Base-by-base conservation (phyloP, 2,113 vertebrate species). In the Eolophus roseicapilla region DNA sequence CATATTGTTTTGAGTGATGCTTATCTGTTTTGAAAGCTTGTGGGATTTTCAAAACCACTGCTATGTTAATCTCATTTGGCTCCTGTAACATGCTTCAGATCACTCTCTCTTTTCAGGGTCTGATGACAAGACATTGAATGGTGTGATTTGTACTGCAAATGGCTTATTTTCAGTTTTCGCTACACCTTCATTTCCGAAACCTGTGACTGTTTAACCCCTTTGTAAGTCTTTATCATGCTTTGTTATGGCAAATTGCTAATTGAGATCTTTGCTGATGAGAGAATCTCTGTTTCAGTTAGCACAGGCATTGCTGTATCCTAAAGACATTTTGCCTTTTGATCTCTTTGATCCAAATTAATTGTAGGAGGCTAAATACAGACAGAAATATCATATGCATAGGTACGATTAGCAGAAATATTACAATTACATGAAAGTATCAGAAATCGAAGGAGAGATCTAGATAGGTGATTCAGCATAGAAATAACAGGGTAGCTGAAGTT, bases 31-130 rank as follows among this genome's bases (percentile, higher is more conserved):
- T 81, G 82, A 92, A 83, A 94, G 77, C 77, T 84, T 89, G 62
- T 86, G 90, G 82, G 74, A 83, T 95, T 94, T 86, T 81, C 88
- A 76, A 95, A 97, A 79, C 84, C 90, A 27, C 91, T 82, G 62
- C 86, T 84, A n/a, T 11, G 28, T 86, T 94, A 92, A 94, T 94
- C 83, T 92, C 62, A 59, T 84, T 92, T 91, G 52, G 60, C 33
- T 73, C 49, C 77, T 79, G 1, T 69, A 46, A 33, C 31, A 47
- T 27, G 35, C 76, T 88, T 86, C 69, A 73, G 62, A 90, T 90
- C 67, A n/a, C 52, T 84, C 43, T 75, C 50, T 93, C 77, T 82
- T 82, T 82, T 71, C 70, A 52, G 80, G 19, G 23, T 65, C 81
- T 90, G 83, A 76, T 95, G 88, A 67, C 69, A 89, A 87, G 78